Evolutionary conservation across 2,888 invertebrate species (phyloP).

Genomic region (Polydrusus cervinus): DNA sequence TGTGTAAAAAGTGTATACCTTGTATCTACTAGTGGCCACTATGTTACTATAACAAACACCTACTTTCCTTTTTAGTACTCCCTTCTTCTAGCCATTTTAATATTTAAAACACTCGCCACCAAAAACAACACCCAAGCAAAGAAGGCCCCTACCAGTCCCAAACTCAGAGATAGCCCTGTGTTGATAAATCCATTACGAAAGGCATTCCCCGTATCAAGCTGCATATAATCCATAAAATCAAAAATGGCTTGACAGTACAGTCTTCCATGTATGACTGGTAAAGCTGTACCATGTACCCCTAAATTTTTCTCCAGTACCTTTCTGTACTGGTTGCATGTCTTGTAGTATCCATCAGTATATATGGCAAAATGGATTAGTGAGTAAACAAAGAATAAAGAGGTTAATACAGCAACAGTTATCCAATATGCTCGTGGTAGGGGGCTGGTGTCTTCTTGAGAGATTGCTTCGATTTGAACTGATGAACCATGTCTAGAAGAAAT

Average conservation of each 20-base stretch:
- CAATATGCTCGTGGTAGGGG: constrained; percentile 79
- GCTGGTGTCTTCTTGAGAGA: constrained; percentile 75
- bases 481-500: constrained; percentile 77
- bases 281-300: constrained; percentile 74
- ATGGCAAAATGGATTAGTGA: constrained; percentile 81
- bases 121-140: constrained; percentile 64
- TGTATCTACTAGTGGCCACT: too few relatives aligned
- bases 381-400: constrained; percentile 78
- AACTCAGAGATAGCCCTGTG: constrained; percentile 79
- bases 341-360: constrained; percentile 82
- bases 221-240: constrained; percentile 90
- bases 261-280: constrained; percentile 78
- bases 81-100: constrained; percentile 60
- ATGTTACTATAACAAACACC: neutral
- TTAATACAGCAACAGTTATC: constrained; percentile 79
- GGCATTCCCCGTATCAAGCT: constrained; percentile 78
- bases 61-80: neutral
- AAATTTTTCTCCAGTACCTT: constrained; percentile 78
- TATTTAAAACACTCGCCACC: constrained; percentile 64
- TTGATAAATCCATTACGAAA: constrained; percentile 81
- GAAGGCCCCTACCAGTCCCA: constrained; percentile 78
- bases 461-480: constrained; percentile 78
- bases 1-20: too few relatives aligned
- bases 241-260: constrained; percentile 83
- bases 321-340: constrained; percentile 85